phyloP scores from a whole-genome alignment of 37 sponge, comb jelly and placozoan species.

The Aplysina aerophoba region DNA sequence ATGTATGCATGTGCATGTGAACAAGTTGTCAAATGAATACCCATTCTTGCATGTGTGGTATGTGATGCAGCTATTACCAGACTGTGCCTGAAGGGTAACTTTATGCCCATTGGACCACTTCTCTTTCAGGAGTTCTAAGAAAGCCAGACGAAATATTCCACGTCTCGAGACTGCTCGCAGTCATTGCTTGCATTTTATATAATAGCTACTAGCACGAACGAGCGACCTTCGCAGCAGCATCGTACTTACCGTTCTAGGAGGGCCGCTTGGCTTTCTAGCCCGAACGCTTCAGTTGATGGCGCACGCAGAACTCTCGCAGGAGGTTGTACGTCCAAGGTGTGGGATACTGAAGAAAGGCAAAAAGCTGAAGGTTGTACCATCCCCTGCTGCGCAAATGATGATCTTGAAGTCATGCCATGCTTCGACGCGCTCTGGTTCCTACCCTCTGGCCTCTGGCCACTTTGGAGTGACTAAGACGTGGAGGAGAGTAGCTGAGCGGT shows the following conservation, averaged over 20 bases:
- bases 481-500: too few species aligned
- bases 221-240: too few species aligned
- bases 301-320: conserved; percentile 11
- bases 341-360: too few species aligned
- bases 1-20: background rate
- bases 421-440: too few species aligned
- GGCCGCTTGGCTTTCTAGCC: background rate
- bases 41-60: background rate
- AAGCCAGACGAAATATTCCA: background rate
- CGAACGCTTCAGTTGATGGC: conserved; percentile 4
- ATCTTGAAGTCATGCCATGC: too few species aligned
- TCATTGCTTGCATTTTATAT: too few species aligned
- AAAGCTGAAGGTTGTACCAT: too few species aligned
- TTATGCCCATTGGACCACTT: conserved; percentile 2
- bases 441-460: too few species aligned
- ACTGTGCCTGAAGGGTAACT: background rate
- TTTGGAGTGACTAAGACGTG: too few species aligned
- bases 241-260: conserved; percentile 16
- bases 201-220: too few species aligned
- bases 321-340: conserved; percentile 21
- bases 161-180: too few species aligned
- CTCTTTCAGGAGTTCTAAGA: background rate
- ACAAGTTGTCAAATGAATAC: background rate
- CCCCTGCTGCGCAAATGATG: too few species aligned
- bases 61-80: background rate